These are phyloP conservation scores for Dichetophora obliterata DNA, from an alignment of 2,888 invertebrate genomes.

Conservation along the genomic window DNA sequence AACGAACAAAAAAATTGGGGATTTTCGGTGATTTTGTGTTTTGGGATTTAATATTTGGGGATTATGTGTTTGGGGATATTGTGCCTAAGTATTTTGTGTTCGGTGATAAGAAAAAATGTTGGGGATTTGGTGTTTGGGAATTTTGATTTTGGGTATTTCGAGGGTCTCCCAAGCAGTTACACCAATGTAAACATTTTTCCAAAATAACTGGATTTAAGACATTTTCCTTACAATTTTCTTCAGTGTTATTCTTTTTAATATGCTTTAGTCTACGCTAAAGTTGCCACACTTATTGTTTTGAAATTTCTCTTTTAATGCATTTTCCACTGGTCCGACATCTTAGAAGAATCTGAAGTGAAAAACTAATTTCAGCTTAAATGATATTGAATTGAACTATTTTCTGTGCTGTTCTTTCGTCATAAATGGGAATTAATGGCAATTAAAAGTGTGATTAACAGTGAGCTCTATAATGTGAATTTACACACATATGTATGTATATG, in stretches of 20 bases:
- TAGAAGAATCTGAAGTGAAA: not conserved
- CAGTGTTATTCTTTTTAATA: not conserved
- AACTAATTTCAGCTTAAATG: not conserved
- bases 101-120: too few relatives aligned
- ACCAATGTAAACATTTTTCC: too few relatives aligned
- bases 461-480: not conserved
- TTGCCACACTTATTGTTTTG: not conserved
- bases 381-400: not conserved
- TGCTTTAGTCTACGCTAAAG: not conserved
- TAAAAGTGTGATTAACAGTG: not conserved
- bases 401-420: not conserved
- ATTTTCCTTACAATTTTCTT: not conserved
- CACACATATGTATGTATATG: not conserved
- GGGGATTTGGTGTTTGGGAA: too few relatives aligned
- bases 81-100: too few relatives aligned
- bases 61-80: too few relatives aligned
- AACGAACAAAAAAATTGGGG: too few relatives aligned
- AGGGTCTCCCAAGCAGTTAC: too few relatives aligned
- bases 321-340: not conserved
- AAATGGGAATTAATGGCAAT: constrained; percentile 1
- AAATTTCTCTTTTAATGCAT: not conserved
- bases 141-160: too few relatives aligned
- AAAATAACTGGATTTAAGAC: too few relatives aligned
- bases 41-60: too few relatives aligned
- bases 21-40: too few relatives aligned